Evolutionary conservation across 2,797 vertebrate species (phyloP).

Genomic region (Enoplosus armatus): DNA sequence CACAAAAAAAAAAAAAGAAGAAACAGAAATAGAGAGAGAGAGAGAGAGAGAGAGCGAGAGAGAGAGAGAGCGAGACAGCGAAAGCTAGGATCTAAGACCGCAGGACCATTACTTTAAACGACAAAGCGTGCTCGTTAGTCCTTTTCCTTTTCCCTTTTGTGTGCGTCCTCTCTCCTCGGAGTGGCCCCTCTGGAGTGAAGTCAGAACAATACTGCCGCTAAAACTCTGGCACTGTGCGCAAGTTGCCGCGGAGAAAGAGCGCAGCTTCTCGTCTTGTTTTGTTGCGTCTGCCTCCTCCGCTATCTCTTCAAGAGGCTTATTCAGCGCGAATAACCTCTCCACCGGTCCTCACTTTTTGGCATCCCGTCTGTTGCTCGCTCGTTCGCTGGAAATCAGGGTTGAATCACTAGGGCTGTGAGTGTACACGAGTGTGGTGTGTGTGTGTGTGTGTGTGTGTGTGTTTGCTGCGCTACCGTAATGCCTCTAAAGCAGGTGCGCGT

Average conservation of each 20-base stretch:
- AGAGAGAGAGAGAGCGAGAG: constrained; percentile 61
- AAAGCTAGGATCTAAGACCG: constrained; percentile 79
- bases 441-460: constrained; percentile 57
- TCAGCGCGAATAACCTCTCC: constrained; percentile 77
- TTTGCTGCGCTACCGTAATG: constrained; percentile 88
- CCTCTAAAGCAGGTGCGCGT: constrained; percentile 87
- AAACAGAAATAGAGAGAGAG: constrained; percentile 53
- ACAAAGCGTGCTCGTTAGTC: constrained; percentile 83
- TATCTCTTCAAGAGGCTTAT: constrained; percentile 62
- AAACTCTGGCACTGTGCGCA: constrained; percentile 86
- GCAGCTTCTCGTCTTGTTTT: constrained; percentile 78
- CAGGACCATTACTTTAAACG: constrained; percentile 83
- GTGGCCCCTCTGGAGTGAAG: constrained; percentile 86
- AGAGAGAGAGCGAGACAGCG: constrained; percentile 63
- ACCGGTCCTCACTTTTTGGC: constrained; percentile 84
- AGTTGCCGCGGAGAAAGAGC: constrained; percentile 83
- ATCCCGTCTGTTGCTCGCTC: constrained; percentile 86
- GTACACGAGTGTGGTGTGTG: constrained; percentile 56
- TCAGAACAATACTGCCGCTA: constrained; percentile 87
- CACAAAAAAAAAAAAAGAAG: constrained; percentile 34
- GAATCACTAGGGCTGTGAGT: constrained; percentile 83
- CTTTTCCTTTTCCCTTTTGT: constrained; percentile 81
- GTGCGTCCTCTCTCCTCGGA: constrained; percentile 82
- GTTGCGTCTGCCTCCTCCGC: constrained; percentile 57
- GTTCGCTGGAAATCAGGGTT: constrained; percentile 85